Evolutionary conservation across 2,888 invertebrate genomes (phyloP).

Genomic region (Philhelius pedissequus): DNA sequence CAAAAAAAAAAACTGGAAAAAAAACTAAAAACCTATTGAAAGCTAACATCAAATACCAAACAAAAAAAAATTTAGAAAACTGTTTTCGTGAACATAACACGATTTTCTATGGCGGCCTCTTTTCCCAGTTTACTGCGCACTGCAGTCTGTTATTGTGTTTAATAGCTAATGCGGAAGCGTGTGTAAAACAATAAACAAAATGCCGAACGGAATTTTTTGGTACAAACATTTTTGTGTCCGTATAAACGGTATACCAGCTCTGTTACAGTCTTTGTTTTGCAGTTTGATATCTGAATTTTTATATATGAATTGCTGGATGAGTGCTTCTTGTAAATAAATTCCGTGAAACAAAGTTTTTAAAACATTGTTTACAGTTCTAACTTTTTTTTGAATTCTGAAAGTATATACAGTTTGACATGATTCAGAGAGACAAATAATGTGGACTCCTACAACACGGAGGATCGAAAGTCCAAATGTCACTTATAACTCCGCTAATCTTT

Average conservation of each 20-base stretch:
- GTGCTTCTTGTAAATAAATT: background rate
- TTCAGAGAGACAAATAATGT: too few species aligned
- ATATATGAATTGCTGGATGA: background rate
- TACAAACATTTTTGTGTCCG: background rate
- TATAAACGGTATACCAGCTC: constrained; percentile 5
- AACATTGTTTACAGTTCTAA: background rate
- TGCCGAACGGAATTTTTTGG: constrained; percentile 34
- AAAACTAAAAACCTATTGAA: constrained; percentile 8
- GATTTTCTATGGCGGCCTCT: constrained; percentile 40
- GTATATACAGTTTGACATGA: too few species aligned
- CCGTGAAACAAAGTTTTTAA: background rate
- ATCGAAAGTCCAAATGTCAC: too few species aligned
- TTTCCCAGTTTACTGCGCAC: constrained; percentile 10
- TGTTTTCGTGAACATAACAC: constrained; percentile 60
- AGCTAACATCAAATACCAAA: constrained; percentile 14
- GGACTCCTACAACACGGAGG: too few species aligned
- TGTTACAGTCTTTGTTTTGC: constrained; percentile 38
- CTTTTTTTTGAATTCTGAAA: background rate
- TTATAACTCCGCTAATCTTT: too few species aligned
- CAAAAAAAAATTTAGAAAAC: constrained; percentile 21
- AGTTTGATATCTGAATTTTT: constrained; percentile 23
- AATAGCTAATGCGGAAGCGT: constrained; percentile 46
- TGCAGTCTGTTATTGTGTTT: constrained; percentile 1
- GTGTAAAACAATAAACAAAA: constrained; percentile 45
- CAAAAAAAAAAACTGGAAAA: background rate